Conservation (phyloP, 2,888 invertebrate genomes). For the Catocala sponsa region DNA sequence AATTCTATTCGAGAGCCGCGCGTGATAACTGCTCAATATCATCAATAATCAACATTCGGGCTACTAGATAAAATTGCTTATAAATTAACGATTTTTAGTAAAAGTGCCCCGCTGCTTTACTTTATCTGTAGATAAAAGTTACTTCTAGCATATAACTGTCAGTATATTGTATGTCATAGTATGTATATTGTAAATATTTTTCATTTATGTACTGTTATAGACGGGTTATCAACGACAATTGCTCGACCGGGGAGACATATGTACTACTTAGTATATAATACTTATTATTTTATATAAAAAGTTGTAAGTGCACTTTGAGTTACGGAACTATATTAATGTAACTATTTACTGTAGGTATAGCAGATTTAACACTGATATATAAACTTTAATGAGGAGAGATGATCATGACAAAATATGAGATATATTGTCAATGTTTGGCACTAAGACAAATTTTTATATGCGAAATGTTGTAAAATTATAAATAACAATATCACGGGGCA, state of each 20-base stretch:
- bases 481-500: constrained; percentile 22
- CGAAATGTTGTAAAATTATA: constrained; percentile 34
- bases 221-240: constrained; percentile 74
- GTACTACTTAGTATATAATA: constrained; percentile 79
- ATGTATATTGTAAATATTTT: constrained; percentile 86
- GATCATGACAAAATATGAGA: constrained; percentile 42
- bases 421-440: constrained; percentile 55
- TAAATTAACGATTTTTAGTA: constrained; percentile 53
- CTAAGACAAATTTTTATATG: constrained; percentile 36
- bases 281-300: constrained; percentile 77
- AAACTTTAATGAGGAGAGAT: constrained; percentile 30
- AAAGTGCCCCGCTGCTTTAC: constrained; percentile 67
- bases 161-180: constrained; percentile 82
- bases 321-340: constrained; percentile 81
- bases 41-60: constrained; percentile 34
- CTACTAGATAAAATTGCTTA: constrained; percentile 41
- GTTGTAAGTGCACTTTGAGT: constrained; percentile 86
- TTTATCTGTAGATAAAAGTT: constrained; percentile 84
- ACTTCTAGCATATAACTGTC: constrained; percentile 81
- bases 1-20: constrained; percentile 1
- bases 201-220: constrained; percentile 81
- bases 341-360: constrained; percentile 64
- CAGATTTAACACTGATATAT: constrained; percentile 58
- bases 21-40: constrained; percentile 31
- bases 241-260: constrained; percentile 74